A percentile compares a stretch with the other conserved stretches of the same genome.
Evolutionary conservation across 2,888 invertebrate genomes (phyloP).

Genomic region (Acanthosepion lycidas): DNA sequence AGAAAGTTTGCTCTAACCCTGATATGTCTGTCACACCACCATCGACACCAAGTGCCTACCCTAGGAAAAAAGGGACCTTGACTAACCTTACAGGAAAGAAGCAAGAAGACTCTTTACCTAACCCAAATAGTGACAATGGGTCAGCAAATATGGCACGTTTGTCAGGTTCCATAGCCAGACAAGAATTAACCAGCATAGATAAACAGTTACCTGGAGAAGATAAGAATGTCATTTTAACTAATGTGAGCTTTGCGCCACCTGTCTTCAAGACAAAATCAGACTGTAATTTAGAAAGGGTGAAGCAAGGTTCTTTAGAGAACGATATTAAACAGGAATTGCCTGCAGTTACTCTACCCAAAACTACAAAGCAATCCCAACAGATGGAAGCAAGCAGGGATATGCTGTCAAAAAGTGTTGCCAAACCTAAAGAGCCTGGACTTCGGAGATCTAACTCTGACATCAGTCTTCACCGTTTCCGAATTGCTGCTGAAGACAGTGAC

Average conservation of each 20-base stretch:
- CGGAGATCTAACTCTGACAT: conserved; percentile 60
- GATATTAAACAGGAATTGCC: neutral
- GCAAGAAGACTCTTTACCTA: conserved; percentile 53
- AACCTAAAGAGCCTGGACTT: neutral
- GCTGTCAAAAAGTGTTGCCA: conserved; percentile 51
- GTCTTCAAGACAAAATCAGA: neutral
- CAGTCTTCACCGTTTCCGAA: conserved; percentile 61
- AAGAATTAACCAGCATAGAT: neutral
- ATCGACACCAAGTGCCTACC: conserved; percentile 51
- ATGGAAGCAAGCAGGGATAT: neutral
- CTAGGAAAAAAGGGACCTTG: conserved; percentile 66
- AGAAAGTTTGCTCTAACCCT: neutral
- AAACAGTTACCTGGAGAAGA: neutral
- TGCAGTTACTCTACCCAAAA: neutral
- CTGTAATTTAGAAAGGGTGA: neutral
- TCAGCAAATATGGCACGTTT: conserved; percentile 52
- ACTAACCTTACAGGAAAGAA: conserved; percentile 65
- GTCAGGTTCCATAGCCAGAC: neutral
- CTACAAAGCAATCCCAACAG: neutral
- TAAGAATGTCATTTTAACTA: neutral
- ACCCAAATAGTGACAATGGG: conserved; percentile 63
- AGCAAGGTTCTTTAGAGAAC: neutral
- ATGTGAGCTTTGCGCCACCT: neutral
- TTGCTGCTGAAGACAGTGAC: conserved; percentile 60
- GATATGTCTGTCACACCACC: conserved; percentile 10